A percentile compares a stretch with the other conserved stretches of the same genome.
These are phyloP conservation scores for Synanceia verrucosa DNA, from an alignment of 2,797 vertebrate species.

Conservation along the genomic window DNA sequence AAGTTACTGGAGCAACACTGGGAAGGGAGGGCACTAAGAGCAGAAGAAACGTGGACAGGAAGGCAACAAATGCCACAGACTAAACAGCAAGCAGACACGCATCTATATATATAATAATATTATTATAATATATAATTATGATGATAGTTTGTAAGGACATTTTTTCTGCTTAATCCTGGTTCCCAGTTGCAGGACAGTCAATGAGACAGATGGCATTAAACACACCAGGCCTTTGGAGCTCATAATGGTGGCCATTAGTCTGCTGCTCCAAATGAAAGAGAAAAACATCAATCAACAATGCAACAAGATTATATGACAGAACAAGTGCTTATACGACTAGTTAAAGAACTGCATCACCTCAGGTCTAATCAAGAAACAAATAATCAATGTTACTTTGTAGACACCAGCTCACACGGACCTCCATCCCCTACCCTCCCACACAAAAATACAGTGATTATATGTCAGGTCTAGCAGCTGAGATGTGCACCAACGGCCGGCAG, in stretches of 20 bases:
- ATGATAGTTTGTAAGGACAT: not conserved
- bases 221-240: not conserved
- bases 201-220: not conserved
- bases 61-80: slow-evolving; percentile 6
- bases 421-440: not conserved
- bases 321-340: not conserved
- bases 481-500: not conserved
- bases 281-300: not conserved
- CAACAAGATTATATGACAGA: not conserved
- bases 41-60: slow-evolving; percentile 32
- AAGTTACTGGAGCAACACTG: slow-evolving; percentile 73
- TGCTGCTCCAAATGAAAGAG: not conserved
- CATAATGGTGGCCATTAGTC: not conserved
- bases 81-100: slow-evolving; percentile 2
- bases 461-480: not conserved
- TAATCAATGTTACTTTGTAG: not conserved
- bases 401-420: not conserved
- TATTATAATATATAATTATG: too few species aligned
- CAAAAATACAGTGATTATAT: slow-evolving; percentile 9
- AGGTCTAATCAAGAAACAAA: slow-evolving; percentile 1
- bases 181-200: not conserved
- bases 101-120: not conserved
- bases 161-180: not conserved
- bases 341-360: not conserved
- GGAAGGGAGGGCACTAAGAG: slow-evolving; percentile 41